phyloP scores from a whole-genome alignment of 2,888 invertebrate genomes.

The Acanthosoma haemorrhoidale region DNA sequence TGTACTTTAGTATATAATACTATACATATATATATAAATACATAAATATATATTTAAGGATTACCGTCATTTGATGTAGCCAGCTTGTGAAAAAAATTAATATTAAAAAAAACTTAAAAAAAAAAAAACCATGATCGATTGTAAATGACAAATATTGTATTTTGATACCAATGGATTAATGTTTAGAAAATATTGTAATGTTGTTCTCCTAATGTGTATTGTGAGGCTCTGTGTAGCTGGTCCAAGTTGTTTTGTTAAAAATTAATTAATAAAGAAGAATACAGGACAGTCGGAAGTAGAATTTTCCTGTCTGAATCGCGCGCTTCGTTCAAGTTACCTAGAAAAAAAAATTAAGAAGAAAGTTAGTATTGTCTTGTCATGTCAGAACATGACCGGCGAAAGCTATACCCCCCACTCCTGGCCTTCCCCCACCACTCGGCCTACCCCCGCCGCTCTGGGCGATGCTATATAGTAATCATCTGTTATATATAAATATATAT shows the following conservation, averaged over 20 bases:
- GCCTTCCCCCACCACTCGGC: too few relatives aligned
- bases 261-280: not conserved
- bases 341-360: too few relatives aligned
- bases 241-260: constrained; percentile 28
- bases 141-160: constrained; percentile 39
- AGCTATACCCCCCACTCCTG: too few relatives aligned
- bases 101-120: not conserved
- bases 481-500: too few relatives aligned
- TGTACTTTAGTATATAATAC: constrained; percentile 35
- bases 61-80: constrained; percentile 36
- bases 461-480: too few relatives aligned
- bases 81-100: constrained; percentile 30
- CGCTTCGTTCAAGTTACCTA: not conserved
- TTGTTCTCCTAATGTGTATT: not conserved
- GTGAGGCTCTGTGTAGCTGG: constrained; percentile 35
- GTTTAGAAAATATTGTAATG: constrained; percentile 24
- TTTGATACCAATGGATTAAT: constrained; percentile 39
- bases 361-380: too few relatives aligned
- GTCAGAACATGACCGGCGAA: too few relatives aligned
- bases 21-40: constrained; percentile 16
- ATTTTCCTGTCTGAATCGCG: too few relatives aligned
- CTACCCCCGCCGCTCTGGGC: too few relatives aligned
- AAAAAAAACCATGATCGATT: constrained; percentile 33
- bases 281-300: too few relatives aligned
- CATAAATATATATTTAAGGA: constrained; percentile 31